Base-by-base conservation (phyloP, 2,113 vertebrate species). In the Dipodomys spectabilis region DNA sequence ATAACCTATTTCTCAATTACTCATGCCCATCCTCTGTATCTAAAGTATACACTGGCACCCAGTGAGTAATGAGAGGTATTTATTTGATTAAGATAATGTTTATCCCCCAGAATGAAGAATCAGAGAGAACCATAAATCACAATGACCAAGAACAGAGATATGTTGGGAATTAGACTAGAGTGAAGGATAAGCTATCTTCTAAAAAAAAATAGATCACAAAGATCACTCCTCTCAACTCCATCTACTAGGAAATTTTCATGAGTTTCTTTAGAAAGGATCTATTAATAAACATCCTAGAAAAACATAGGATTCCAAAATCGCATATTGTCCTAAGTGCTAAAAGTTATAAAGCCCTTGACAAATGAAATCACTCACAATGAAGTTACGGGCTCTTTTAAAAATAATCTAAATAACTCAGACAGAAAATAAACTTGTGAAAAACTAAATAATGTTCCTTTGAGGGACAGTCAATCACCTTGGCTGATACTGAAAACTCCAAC, bases 321-420 rank as follows among this genome's bases (percentile, higher is more conserved):
- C 8, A 82, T 18, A 3, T 44, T 2, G 57, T 80, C 22, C 28
- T 53, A 88, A 90, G 30, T 81, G 62, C 27, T 57, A 44, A 77
- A 88, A 45, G 3, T 74, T 79, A 86, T 62, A 81, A 68, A 95
- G 28, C 23, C 8, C 1, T 20, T 68, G 28, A 87, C 45, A 83
- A 75, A 81, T 88, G 49, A 92, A 93, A 90, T 82, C 77, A 92
- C 44, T 49, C 81, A 73, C 12, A 88, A 68, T 45, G 44, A 82
- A 15, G 22, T 49, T 57, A 92, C 20, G 30, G 84, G 16, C 2
- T 39, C 62, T 32, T 80, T 81, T 67, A 89, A 93, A 68, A 94
- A 60, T 44, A 94, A 60, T 44, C 53, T 79, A 44, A 88, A 82
- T 88, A 91, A 74, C 20, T 39, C 35, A 62, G 9, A n/a, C 30